Conservation (phyloP, 1,140 invertebrate species). For the Gryllus bimaculatus region DNA sequence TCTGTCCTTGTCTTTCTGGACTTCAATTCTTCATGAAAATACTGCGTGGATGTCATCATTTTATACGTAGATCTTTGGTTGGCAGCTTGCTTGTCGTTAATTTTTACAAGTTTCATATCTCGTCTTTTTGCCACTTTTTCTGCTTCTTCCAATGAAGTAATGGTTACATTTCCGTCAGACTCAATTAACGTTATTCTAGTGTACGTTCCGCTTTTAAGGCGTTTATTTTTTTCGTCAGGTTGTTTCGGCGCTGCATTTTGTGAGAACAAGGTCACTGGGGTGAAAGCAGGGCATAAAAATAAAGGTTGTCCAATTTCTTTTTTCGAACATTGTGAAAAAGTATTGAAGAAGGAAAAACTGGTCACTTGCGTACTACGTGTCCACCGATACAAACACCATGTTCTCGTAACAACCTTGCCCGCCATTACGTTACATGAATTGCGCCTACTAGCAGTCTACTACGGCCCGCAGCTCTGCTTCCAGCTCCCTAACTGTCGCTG, state of each 20-base stretch:
- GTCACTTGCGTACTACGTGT: no score
- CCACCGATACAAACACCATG: no score
- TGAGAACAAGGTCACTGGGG: background rate
- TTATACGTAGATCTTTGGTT: background rate
- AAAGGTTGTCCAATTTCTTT: no score
- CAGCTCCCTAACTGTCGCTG: no score
- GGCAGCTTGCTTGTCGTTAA: background rate
- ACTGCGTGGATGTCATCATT: background rate
- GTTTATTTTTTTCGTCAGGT: background rate
- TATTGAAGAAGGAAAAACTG: no score
- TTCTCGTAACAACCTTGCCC: no score
- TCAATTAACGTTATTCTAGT: background rate
- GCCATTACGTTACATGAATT: no score
- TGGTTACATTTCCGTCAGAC: background rate
- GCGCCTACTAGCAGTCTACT: no score
- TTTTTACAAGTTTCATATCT: background rate
- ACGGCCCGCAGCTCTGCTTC: no score
- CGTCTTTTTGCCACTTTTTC: background rate
- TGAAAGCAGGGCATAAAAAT: no score
- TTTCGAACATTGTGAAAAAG: no score
- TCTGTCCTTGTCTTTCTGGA: background rate
- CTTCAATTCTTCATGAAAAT: background rate
- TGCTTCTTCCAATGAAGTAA: background rate
- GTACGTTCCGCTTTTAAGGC: background rate
- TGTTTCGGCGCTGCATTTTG: background rate